Percentiles rank a stretch among this genome's conserved stretches.
Evolutionary conservation across 2,888 invertebrate species (phyloP).

Genomic region (Polylopha cassiicola): DNA sequence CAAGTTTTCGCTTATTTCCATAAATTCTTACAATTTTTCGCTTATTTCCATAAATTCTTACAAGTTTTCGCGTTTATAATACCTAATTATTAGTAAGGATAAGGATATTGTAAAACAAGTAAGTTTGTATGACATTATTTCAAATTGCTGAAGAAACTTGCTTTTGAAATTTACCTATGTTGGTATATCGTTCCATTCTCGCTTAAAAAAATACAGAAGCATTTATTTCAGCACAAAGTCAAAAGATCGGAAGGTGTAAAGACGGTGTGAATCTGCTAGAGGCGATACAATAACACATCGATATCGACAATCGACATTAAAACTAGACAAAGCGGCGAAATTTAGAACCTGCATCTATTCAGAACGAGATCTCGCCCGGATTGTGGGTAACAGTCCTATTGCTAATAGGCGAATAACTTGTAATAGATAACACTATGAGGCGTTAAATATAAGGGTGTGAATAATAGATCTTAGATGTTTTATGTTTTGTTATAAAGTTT

Average conservation of each 20-base stretch:
- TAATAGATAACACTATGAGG: constrained; percentile 8
- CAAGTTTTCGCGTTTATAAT: too few species aligned
- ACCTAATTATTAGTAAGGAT: too few species aligned
- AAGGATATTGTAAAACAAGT: too few species aligned
- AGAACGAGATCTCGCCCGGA: constrained; percentile 35
- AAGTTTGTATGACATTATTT: too few species aligned
- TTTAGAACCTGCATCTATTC: constrained; percentile 46
- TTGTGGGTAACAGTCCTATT: constrained; percentile 41
- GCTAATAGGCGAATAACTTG: constrained; percentile 36
- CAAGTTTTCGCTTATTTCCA: too few species aligned
- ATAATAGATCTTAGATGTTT: neutral
- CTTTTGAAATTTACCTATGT: neutral
- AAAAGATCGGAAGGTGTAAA: constrained; percentile 28
- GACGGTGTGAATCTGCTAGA: constrained; percentile 24
- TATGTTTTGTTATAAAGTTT: too few species aligned
- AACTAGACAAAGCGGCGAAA: constrained; percentile 44
- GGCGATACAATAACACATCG: constrained; percentile 39
- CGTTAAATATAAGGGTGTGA: constrained; percentile 3
- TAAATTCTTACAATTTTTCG: too few species aligned
- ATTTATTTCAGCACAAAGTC: constrained; percentile 1
- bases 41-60: too few species aligned
- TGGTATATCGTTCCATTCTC: neutral
- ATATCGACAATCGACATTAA: constrained; percentile 41
- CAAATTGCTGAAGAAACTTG: neutral
- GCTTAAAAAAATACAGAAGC: neutral